Percentiles rank a stretch among this genome's conserved stretches.
Conservation (phyloP, 1,140 invertebrate genomes). For the Carposina sasakii region DNA sequence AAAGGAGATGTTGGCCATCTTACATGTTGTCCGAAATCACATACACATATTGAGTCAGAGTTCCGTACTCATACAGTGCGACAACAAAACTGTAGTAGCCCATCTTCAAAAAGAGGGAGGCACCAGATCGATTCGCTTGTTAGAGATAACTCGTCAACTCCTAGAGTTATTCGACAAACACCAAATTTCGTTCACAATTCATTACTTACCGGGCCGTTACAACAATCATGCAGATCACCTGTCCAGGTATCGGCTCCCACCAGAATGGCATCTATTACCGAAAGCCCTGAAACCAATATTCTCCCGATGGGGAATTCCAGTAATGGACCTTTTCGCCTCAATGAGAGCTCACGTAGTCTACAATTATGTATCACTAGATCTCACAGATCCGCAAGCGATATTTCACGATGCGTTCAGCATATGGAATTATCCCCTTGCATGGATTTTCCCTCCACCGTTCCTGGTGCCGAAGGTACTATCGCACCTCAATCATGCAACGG, state of each 20-base stretch:
- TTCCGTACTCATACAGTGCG: slow-evolving; percentile 35
- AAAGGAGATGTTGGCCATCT: slow-evolving; percentile 39
- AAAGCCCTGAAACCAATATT: slow-evolving; percentile 25
- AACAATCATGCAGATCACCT: slow-evolving; percentile 38
- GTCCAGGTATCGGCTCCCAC: slow-evolving; percentile 26
- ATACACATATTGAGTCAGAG: slow-evolving; percentile 5
- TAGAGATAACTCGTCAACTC: slow-evolving; percentile 26
- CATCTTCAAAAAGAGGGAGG: slow-evolving; percentile 46
- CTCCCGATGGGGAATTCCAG: slow-evolving; percentile 28
- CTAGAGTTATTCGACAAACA: slow-evolving; percentile 22
- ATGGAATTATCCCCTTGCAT: slow-evolving; percentile 36
- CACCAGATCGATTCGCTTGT: slow-evolving; percentile 32
- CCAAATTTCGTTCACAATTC: slow-evolving; percentile 26
- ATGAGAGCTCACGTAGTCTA: slow-evolving; percentile 24
- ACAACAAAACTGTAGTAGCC: slow-evolving; percentile 44
- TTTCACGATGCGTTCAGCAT: slow-evolving; percentile 37
- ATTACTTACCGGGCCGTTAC: slow-evolving; percentile 35
- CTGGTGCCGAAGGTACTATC: slow-evolving; percentile 17
- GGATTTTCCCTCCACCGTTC: slow-evolving; percentile 39
- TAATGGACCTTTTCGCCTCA: slow-evolving; percentile 40
- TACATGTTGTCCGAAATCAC: slow-evolving; percentile 26
- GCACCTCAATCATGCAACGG: background rate
- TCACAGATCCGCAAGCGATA: slow-evolving; percentile 26
- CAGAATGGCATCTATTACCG: slow-evolving; percentile 47
- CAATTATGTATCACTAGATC: slow-evolving; percentile 27